phyloP scores from a whole-genome alignment of 2,797 vertebrate species.

The Pipistrellus kuhlii region DNA sequence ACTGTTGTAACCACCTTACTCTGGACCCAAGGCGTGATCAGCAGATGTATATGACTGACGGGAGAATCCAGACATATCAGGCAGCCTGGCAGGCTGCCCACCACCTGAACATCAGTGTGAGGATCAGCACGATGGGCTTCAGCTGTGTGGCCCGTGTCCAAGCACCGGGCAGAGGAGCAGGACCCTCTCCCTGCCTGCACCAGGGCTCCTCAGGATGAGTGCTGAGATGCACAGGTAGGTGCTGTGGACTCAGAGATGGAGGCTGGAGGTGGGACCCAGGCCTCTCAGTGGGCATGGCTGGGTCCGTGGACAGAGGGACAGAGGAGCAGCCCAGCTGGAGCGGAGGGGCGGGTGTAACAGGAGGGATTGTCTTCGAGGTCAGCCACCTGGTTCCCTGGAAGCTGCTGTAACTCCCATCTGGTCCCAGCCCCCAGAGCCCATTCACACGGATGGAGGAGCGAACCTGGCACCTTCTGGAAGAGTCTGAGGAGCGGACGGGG shows the following conservation, averaged over 20 bases:
- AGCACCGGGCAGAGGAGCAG: background rate
- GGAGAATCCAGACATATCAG: background rate
- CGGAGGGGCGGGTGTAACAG: no score
- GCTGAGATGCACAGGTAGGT: accelerated
- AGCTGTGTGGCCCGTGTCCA: background rate
- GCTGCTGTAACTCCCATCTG: background rate
- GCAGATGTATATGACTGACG: background rate
- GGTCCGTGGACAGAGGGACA: background rate
- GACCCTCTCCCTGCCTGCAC: no score
- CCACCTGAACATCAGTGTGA: background rate
- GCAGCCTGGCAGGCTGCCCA: accelerated
- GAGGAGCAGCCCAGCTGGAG: background rate
- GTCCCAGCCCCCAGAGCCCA: background rate
- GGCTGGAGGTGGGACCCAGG: background rate
- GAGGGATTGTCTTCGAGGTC: no score
- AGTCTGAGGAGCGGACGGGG: background rate
- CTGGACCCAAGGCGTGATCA: no score
- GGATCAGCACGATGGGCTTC: background rate
- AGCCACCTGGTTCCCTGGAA: accelerated
- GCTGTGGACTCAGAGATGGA: background rate
- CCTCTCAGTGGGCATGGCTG: no score
- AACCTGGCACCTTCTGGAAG: background rate
- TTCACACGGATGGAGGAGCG: accelerated
- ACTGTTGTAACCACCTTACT: background rate
- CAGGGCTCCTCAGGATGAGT: accelerated